Base-by-base conservation (phyloP, 2,113 vertebrate genomes). In the Corythornis cristatus region DNA sequence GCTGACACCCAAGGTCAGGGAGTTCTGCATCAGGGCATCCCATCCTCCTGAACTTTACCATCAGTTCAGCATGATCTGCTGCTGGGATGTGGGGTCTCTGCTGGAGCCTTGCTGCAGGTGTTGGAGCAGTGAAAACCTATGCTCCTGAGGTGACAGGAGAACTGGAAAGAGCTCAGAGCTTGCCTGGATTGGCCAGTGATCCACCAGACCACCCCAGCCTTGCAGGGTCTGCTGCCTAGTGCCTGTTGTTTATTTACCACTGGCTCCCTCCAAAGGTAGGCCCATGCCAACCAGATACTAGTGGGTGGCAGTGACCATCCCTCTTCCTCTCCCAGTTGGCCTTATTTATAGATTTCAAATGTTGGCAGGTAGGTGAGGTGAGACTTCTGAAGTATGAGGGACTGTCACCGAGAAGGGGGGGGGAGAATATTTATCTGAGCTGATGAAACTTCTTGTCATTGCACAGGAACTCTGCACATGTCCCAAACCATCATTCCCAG, bases 391-490 rank as follows among this genome's bases (percentile, higher is more conserved):
- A 58, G 54, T 29, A 83, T 3, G 90, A 87, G 42, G 51, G 80
- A 43, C 83, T 76, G 56, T 83, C 46, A 60, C 78, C 2, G 37
- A 57, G 45, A 57, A 73, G 74, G 25, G 71, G 76, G 57, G 29
- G 71, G 71, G 57, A 26, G 74, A 70, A 43, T 57, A 86, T 80
- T 93, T 93, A 89, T 96, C 48, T 83, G 64, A 85, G 64, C 15
- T 94, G 95, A 75, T 96, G 92, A 94, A 91, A 78, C 51, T 76
- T 88, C 76, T 92, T 95, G 90, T 93, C 89, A 26, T 84, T 93
- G 84, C 74, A 28, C 48, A 74, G 33, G 72, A 85, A 33, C 81
- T 73, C 79, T 65, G 71, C 74, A 60, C 71, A 71, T 83, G 48
- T 46, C 71, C 50, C 14, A 15, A 88, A 35, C 48, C 60, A 65